These are phyloP conservation scores for Eretmocerus hayati DNA, from an alignment of 2,888 invertebrate genomes.

Conservation along the genomic window DNA sequence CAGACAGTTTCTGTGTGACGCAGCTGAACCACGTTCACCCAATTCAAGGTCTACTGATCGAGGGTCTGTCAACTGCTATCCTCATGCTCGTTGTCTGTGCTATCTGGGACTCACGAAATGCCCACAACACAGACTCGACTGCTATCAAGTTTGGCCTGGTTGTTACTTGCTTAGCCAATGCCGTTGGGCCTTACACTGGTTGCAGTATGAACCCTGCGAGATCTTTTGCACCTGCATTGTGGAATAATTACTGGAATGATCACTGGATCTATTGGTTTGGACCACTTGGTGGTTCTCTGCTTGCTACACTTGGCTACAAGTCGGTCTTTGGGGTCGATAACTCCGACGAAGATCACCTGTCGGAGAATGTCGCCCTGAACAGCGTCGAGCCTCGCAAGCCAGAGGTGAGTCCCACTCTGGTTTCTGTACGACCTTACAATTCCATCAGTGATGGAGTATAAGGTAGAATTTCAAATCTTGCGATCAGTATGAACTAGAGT, in stretches of 20 bases:
- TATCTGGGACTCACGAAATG: constrained; percentile 44
- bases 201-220: constrained; percentile 66
- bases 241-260: constrained; percentile 40
- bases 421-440: no score
- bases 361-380: constrained; percentile 37
- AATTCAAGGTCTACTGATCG: constrained; percentile 41
- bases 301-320: constrained; percentile 36
- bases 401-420: constrained; percentile 11
- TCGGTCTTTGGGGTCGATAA: constrained; percentile 27
- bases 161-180: constrained; percentile 40
- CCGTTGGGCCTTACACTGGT: constrained; percentile 53
- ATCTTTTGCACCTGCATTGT: constrained; percentile 42
- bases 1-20: constrained; percentile 39
- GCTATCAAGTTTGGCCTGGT: constrained; percentile 45
- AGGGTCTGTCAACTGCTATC: constrained; percentile 41
- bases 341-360: constrained; percentile 23
- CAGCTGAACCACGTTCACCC: constrained; percentile 32
- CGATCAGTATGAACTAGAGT: no score
- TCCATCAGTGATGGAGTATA: no score
- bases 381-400: constrained; percentile 12
- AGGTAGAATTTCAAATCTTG: no score
- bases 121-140: constrained; percentile 40
- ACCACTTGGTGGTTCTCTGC: constrained; percentile 36
- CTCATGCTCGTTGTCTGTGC: constrained; percentile 44
- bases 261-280: constrained; percentile 46